Conservation (phyloP, 2,113 vertebrate species). For the Aspiorhynchus laticeps region DNA sequence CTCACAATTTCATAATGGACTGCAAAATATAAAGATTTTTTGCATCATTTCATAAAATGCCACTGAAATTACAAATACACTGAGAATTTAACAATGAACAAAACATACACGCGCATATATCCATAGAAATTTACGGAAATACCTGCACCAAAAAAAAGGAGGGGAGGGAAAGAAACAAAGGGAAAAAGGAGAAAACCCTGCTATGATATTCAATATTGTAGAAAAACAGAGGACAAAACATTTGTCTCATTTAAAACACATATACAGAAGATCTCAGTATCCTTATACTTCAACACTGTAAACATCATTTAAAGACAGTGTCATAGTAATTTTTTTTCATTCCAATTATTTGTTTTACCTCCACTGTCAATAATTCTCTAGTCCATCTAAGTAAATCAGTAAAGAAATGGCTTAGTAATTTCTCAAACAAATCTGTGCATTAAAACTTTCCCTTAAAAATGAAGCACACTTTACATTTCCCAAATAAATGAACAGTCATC, state of each 20-base stretch:
- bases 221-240: too few relatives aligned
- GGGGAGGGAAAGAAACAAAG: slow-evolving; percentile 59
- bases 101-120: slow-evolving; percentile 85
- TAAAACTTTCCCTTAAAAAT: slow-evolving; percentile 40
- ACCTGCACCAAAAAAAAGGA: slow-evolving; percentile 88
- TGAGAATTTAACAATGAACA: slow-evolving; percentile 94
- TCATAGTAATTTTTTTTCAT: slow-evolving; percentile 73
- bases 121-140: slow-evolving; percentile 85
- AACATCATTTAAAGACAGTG: slow-evolving; percentile 99
- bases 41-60: slow-evolving; percentile 92
- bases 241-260: slow-evolving; percentile 93
- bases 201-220: slow-evolving; percentile 90
- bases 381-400: slow-evolving; percentile 26
- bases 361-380: slow-evolving; percentile 35
- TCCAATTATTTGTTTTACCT: slow-evolving; percentile 53
- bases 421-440: slow-evolving; percentile 43
- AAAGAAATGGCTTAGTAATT: slow-evolving; percentile 44
- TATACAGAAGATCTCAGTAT: slow-evolving; percentile 95
- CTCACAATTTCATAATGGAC: slow-evolving; percentile 90
- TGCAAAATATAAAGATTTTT: slow-evolving; percentile 91
- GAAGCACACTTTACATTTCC: slow-evolving; percentile 38
- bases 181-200: slow-evolving; percentile 85
- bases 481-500: slow-evolving; percentile 45
- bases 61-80: slow-evolving; percentile 95
- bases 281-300: slow-evolving; percentile 99